A percentile compares a stretch with the other conserved stretches of the same genome.
Evolutionary conservation across 2,113 vertebrate genomes (phyloP).

Genomic region (Diphyllodes magnificus): DNA sequence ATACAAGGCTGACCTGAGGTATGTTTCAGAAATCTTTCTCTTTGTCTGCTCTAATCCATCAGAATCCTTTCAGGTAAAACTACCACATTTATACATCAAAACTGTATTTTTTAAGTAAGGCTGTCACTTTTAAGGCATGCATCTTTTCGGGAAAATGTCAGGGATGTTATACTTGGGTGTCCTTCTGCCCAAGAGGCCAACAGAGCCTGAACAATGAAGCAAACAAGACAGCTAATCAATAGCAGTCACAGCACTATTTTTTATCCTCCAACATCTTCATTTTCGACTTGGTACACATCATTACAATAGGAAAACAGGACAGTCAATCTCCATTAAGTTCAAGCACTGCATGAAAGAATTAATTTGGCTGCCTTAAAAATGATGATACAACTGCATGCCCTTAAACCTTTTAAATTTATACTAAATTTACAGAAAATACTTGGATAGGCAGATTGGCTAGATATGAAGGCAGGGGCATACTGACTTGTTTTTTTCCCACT

Average conservation of each 20-base stretch:
- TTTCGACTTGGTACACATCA: slow-evolving; percentile 68
- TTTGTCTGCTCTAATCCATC: slow-evolving; percentile 54
- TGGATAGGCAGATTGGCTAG: slow-evolving; percentile 12
- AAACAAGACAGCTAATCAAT: slow-evolving; percentile 71
- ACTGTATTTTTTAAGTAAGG: slow-evolving; percentile 60
- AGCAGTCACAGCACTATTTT: slow-evolving; percentile 62
- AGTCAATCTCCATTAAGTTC: slow-evolving; percentile 63
- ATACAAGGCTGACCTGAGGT: slow-evolving; percentile 17
- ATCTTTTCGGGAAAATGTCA: slow-evolving; percentile 70
- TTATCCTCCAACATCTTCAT: slow-evolving; percentile 67
- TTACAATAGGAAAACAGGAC: slow-evolving; percentile 64
- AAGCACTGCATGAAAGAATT: slow-evolving; percentile 58
- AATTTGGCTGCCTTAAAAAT: slow-evolving; percentile 63
- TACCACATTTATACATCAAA: slow-evolving; percentile 53
- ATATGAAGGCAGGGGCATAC: slow-evolving; percentile 16
- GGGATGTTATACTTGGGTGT: slow-evolving; percentile 67
- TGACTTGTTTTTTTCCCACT: not conserved
- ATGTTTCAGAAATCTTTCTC: slow-evolving; percentile 42
- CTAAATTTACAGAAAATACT: slow-evolving; percentile 34
- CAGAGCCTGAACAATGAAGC: slow-evolving; percentile 58
- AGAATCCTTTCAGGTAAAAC: slow-evolving; percentile 55
- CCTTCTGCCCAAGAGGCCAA: slow-evolving; percentile 68
- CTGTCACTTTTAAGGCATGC: slow-evolving; percentile 63
- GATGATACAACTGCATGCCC: slow-evolving; percentile 31
- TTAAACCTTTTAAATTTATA: slow-evolving; percentile 53